Conservation (phyloP, 2,113 vertebrate species). For the Cochlearius cochlearius region DNA sequence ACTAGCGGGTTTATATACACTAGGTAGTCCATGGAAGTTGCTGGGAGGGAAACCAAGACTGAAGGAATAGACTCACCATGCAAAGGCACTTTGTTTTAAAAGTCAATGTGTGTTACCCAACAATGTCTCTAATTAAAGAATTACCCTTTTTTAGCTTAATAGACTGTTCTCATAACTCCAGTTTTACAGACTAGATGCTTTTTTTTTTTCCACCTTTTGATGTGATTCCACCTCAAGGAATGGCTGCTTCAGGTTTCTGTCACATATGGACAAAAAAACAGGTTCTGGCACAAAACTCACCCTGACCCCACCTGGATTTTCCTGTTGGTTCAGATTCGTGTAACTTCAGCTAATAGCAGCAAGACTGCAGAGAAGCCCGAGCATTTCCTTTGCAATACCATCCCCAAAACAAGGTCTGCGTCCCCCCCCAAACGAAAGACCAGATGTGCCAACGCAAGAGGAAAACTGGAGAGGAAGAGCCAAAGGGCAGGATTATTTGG, state of each 20-base stretch:
- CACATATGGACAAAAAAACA: background rate
- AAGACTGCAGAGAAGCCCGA: background rate
- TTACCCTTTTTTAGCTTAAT: background rate
- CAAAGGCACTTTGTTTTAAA: background rate
- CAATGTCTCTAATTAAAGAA: background rate
- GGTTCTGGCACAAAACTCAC: background rate
- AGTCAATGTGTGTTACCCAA: background rate
- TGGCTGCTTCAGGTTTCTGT: background rate
- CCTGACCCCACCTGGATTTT: background rate
- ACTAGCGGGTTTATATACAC: background rate
- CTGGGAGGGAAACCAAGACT: background rate
- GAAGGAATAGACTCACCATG: background rate
- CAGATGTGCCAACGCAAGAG: background rate
- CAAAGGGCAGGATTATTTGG: background rate
- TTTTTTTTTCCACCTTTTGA: background rate
- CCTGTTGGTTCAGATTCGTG: background rate
- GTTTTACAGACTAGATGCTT: background rate
- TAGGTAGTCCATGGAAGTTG: background rate
- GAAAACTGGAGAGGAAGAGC: background rate
- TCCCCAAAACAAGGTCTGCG: background rate
- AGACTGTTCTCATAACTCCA: background rate
- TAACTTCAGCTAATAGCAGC: background rate
- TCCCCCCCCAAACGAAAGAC: background rate
- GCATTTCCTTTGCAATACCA: background rate
- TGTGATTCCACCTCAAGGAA: background rate